Conservation (phyloP, 2,113 vertebrate species). For the Plestiodon gilberti region DNA sequence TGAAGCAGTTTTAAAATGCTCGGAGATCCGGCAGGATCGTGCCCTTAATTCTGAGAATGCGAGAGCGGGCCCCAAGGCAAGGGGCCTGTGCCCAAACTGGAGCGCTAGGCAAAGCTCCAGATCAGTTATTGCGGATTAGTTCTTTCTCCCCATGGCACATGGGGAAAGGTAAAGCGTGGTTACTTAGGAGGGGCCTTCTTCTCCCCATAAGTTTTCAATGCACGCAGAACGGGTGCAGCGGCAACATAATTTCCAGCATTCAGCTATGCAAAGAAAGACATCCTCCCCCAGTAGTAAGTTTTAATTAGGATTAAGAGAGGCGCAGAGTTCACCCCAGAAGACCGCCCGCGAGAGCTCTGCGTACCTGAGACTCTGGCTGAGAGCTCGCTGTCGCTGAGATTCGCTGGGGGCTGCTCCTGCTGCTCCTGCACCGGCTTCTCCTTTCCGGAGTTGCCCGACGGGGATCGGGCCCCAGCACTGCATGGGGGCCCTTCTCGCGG, state of each 20-base stretch:
- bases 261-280: not conserved
- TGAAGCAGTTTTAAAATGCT: too few species aligned
- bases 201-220: not conserved
- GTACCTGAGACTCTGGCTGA: conserved; percentile 85
- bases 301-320: not conserved
- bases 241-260: not conserved
- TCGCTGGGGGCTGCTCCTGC: conserved; percentile 69
- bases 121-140: not conserved
- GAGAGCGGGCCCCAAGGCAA: not conserved
- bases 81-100: not conserved
- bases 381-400: conserved; percentile 87
- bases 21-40: too few species aligned
- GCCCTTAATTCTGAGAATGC: not conserved
- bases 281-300: not conserved
- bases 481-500: not conserved
- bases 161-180: not conserved
- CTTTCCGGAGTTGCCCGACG: not conserved
- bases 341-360: not conserved
- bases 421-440: conserved; percentile 33
- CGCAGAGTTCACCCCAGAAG: not conserved
- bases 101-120: not conserved
- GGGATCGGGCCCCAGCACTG: conserved; percentile 19
- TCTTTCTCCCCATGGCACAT: not conserved
- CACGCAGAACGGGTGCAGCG: not conserved
- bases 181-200: not conserved